Base-by-base conservation (phyloP, 2,888 invertebrate genomes). In the Hyles lineata region DNA sequence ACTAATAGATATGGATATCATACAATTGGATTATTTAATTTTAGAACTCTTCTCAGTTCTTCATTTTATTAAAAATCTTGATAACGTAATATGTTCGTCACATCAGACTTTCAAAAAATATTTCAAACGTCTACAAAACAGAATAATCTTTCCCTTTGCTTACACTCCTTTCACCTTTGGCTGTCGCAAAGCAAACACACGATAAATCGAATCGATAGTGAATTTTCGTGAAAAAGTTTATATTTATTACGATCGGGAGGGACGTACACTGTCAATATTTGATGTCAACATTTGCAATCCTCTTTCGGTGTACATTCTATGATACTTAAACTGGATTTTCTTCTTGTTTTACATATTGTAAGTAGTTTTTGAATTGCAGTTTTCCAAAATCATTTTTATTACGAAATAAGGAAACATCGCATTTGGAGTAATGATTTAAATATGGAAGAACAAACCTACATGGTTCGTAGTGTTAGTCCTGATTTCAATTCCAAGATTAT, bases 251-350 rank as follows among this genome's bases (percentile, higher is more conserved):
- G 21, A 50, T 23, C 23, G 63, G 21, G 63, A 63, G 63, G 32
- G 5, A 43, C 35, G 70, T 32, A 71, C 70, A 15, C 19, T 60
- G 35, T 71, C 60, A 71, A 71, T 71, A 60, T 71, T 71, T 59
- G 70, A 21, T 23, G 70, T 71, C 59, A 60, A 59, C 60, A 43
- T 71, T 71, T 71, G 19, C 60, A 7, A 60, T 71, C 60, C 60
- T 43, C 35, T 15, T 11, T 29, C 58, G 59, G 43, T 25, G 17
- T 7, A 61, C 23, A 23, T 67, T 50, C 67, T 23, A 23, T 60
- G 60, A 60, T 23, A 21, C 15, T 21, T 63, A 63, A 4, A 17
- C 21, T 43, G 43, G 43, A 43, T 67, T 19, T 35, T 61, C 7
- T 61, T 50, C 50, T 6, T 21, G 23, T 67, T 50, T 67, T 23